phyloP scores from a whole-genome alignment of 2,888 invertebrate species.

The Ennomos quercinarius region DNA sequence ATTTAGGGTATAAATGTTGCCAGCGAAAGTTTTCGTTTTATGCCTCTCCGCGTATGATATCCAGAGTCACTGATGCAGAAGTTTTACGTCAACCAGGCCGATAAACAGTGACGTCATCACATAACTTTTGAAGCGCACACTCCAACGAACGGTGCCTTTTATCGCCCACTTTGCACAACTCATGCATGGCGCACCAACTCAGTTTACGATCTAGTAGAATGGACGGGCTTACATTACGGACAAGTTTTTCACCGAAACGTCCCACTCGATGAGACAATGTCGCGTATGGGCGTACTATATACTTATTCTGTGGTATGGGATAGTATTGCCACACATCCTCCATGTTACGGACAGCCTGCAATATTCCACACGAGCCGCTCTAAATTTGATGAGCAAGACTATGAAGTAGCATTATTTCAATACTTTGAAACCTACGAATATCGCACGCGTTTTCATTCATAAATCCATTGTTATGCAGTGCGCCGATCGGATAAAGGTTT shows the following conservation, averaged over 20 bases:
- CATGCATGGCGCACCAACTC: constrained; percentile 32
- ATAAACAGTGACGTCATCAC: constrained; percentile 28
- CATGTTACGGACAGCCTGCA: constrained; percentile 4
- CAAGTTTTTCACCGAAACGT: constrained; percentile 39
- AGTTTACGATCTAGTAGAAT: constrained; percentile 37
- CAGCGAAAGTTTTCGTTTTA: constrained; percentile 22
- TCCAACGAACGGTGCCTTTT: constrained; percentile 31
- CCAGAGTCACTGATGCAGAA: constrained; percentile 23
- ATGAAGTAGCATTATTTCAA: too few species aligned
- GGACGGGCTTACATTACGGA: constrained; percentile 36
- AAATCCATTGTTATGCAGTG: too few species aligned
- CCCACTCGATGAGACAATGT: constrained; percentile 37
- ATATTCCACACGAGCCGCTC: too few species aligned
- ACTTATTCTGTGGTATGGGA: too few species aligned
- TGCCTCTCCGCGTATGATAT: constrained; percentile 3
- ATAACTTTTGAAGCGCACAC: constrained; percentile 29
- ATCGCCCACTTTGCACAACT: constrained; percentile 36
- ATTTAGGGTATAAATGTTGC: background rate
- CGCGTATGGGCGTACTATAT: too few species aligned
- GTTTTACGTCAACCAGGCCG: constrained; percentile 24
- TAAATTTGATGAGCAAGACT: too few species aligned
- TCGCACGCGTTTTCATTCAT: too few species aligned
- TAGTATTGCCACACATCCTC: constrained; percentile 8
- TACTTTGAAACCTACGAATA: too few species aligned
- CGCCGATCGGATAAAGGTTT: too few species aligned